Percentiles rank a stretch among this genome's conserved stretches.
These are phyloP conservation scores for Cryptus armator DNA, from an alignment of 2,888 invertebrate species.

Conservation along the genomic window DNA sequence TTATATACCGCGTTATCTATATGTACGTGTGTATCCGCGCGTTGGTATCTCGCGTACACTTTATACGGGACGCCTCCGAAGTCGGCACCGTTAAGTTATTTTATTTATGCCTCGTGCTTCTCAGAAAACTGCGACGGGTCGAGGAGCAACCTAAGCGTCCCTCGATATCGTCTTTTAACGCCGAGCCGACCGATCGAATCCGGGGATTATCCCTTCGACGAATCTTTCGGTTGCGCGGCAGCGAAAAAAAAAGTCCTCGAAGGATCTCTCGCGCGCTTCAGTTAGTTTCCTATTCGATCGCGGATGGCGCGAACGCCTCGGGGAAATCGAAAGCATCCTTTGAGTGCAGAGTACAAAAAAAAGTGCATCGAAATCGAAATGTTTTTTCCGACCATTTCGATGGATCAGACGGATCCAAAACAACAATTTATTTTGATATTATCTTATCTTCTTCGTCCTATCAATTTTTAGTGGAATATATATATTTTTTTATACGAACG, in stretches of 20 bases:
- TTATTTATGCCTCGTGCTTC: conserved; percentile 66
- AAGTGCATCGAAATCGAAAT: conserved; percentile 9
- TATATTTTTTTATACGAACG: background rate
- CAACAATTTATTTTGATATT: too few relatives aligned
- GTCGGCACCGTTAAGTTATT: conserved; percentile 39
- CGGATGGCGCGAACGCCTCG: background rate
- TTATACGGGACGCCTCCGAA: background rate
- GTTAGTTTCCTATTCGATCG: conserved; percentile 23
- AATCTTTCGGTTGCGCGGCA: conserved; percentile 72
- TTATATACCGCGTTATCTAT: conserved; percentile 10
- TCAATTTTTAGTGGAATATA: too few relatives aligned
- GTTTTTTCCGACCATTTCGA: background rate
- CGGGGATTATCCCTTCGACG: conserved; percentile 76
- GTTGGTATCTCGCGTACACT: conserved; percentile 9
- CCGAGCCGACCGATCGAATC: conserved; percentile 75
- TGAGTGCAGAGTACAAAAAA: background rate
- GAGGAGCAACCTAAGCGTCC: conserved; percentile 38
- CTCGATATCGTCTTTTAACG: conserved; percentile 72
- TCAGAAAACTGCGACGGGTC: conserved; percentile 65
- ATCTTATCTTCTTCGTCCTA: too few relatives aligned
- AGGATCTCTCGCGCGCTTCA: conserved; percentile 11
- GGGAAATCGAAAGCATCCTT: conserved; percentile 2
- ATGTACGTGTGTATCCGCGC: conserved; percentile 7
- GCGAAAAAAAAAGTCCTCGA: background rate
- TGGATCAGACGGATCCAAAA: background rate